phyloP scores from a whole-genome alignment of 1,140 invertebrate species.

The Pemphigus obesinymphae region DNA sequence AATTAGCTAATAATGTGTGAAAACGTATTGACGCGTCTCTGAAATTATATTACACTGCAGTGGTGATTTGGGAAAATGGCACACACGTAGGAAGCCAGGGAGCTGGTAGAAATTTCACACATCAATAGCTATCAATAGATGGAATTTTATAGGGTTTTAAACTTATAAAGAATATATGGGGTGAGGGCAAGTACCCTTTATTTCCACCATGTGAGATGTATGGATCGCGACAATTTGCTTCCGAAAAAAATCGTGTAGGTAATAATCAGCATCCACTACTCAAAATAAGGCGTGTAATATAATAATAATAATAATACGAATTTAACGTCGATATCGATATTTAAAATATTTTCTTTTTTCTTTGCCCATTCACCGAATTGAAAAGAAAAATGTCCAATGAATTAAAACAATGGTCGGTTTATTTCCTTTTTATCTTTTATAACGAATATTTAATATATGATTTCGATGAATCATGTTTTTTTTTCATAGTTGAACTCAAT shows the following conservation, averaged over 20 bases:
- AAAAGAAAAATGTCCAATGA: neutral
- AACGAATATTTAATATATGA: neutral
- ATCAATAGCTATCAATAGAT: constrained; percentile 12
- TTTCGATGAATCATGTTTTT: neutral
- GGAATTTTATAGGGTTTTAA: constrained; percentile 26
- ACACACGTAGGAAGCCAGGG: neutral
- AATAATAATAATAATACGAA: neutral
- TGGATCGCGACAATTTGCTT: neutral
- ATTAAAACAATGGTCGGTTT: neutral
- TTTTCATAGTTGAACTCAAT: neutral
- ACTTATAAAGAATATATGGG: neutral
- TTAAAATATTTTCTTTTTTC: neutral
- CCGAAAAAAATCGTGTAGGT: neutral
- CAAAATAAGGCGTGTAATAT: neutral
- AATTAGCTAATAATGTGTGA: neutral
- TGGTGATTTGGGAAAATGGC: neutral
- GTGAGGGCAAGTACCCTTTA: constrained; percentile 1
- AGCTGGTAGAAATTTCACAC: constrained; percentile 21
- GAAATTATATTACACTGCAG: neutral
- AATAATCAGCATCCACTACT: neutral
- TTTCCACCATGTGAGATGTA: neutral
- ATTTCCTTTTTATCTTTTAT: neutral
- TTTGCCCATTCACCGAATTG: neutral
- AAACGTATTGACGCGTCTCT: neutral
- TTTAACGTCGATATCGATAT: neutral